These are phyloP conservation scores for Percopsis omiscomaycus DNA, from an alignment of 2,797 vertebrate genomes.

Conservation along the genomic window DNA sequence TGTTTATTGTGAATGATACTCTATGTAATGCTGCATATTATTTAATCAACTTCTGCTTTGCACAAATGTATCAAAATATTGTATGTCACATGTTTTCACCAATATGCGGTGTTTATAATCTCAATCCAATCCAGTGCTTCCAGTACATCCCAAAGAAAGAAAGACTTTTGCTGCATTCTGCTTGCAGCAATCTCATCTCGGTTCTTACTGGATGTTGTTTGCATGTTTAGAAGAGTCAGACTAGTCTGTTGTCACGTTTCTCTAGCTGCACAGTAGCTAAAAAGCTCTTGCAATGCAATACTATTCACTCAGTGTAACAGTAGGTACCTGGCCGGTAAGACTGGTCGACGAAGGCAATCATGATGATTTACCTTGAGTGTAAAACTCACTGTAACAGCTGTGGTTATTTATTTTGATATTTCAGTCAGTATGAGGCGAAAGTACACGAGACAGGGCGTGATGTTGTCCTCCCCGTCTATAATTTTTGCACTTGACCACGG, in stretches of 20 bases:
- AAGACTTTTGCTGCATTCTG: constrained; percentile 29
- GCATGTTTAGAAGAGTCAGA: constrained; percentile 57
- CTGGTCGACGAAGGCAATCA: constrained; percentile 77
- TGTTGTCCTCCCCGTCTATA: constrained; percentile 42
- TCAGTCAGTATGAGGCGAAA: constrained; percentile 51
- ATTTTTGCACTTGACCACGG: constrained; percentile 77
- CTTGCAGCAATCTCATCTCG: constrained; percentile 24
- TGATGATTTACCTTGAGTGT: constrained; percentile 58
- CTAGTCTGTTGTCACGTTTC: constrained; percentile 37
- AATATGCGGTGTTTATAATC: constrained; percentile 49
- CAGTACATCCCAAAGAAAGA: constrained; percentile 38
- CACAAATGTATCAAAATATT: constrained; percentile 61
- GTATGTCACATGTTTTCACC: constrained; percentile 51
- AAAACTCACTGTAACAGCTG: constrained; percentile 52
- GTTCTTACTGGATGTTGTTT: constrained; percentile 41
- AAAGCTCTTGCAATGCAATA: constrained; percentile 69
- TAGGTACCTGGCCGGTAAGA: constrained; percentile 68
- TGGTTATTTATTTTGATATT: constrained; percentile 77
- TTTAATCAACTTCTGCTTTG: constrained; percentile 59
- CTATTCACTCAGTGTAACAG: constrained; percentile 52
- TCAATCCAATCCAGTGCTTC: constrained; percentile 71
- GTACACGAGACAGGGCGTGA: constrained; percentile 37
- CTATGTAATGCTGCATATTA: constrained; percentile 39
- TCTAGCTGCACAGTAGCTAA: constrained; percentile 47
- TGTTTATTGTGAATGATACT: constrained; percentile 34